Evolutionary conservation across 2,888 invertebrate species (phyloP).

Genomic region (Oscheius sp.): DNA sequence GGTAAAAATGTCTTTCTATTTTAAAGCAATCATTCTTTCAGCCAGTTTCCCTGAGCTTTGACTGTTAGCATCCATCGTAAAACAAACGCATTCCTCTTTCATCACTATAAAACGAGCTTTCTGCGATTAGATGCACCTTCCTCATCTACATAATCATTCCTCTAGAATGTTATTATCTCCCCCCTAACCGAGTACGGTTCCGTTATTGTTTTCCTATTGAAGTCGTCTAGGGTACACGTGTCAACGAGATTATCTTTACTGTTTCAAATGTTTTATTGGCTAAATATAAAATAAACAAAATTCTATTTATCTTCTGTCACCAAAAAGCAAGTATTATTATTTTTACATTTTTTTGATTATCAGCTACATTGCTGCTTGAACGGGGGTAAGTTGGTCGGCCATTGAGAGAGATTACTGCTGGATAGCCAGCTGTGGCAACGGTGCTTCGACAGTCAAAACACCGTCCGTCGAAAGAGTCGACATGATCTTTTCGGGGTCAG

Average conservation of each 20-base stretch:
- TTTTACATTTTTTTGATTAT: slow-evolving; percentile 1
- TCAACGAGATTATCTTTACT: slow-evolving; percentile 17
- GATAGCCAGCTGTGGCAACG: slow-evolving; percentile 80
- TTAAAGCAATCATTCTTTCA: slow-evolving; percentile 40
- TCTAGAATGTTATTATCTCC: neutral
- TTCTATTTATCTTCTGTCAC: slow-evolving; percentile 13
- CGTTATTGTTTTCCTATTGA: neutral
- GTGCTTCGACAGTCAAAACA: slow-evolving; percentile 94
- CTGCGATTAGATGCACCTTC: neutral
- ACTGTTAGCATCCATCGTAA: slow-evolving; percentile 25
- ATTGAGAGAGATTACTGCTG: slow-evolving; percentile 20
- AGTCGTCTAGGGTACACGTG: slow-evolving; percentile 6
- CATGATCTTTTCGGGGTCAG: slow-evolving; percentile 94
- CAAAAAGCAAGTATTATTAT: slow-evolving; percentile 7
- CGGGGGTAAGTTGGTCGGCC: no score
- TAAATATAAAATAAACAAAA: slow-evolving; percentile 6
- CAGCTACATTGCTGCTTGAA: neutral
- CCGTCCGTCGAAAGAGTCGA: slow-evolving; percentile 96
- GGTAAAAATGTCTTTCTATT: slow-evolving; percentile 38
- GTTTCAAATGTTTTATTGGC: slow-evolving; percentile 1
- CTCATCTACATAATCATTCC: slow-evolving; percentile 19
- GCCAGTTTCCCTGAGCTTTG: slow-evolving; percentile 60
- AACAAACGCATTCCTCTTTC: neutral
- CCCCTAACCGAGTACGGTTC: slow-evolving; percentile 5
- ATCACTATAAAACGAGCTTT: slow-evolving; percentile 17